Evolutionary conservation across 2,888 invertebrate genomes (phyloP).

Genomic region (Mongoloraphidia duomilia): DNA sequence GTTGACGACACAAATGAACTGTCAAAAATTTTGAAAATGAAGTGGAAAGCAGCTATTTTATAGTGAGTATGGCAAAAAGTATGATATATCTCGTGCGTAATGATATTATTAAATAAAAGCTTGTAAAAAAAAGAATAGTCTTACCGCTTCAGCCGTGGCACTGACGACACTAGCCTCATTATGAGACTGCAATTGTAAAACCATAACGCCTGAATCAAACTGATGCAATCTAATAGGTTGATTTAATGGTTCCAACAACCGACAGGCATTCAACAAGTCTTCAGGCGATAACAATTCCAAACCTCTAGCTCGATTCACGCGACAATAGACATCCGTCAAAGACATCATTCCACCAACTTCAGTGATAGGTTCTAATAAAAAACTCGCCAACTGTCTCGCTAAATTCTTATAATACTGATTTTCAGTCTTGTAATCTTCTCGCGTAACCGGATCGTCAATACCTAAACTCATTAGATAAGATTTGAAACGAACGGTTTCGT

Average conservation of each 20-base stretch:
- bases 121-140: conserved; percentile 1
- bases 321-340: conserved; percentile 89
- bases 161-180: conserved; percentile 56
- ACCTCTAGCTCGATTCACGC: conserved; percentile 92
- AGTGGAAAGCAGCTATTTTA: too few relatives aligned
- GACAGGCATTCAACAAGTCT: conserved; percentile 86
- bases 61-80: too few relatives aligned
- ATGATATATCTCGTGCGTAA: too few relatives aligned
- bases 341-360: conserved; percentile 94
- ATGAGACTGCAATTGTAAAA: conserved; percentile 69
- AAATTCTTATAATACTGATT: conserved; percentile 72
- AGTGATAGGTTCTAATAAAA: conserved; percentile 67
- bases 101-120: too few relatives aligned
- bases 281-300: conserved; percentile 93
- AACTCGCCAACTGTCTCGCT: conserved; percentile 71
- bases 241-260: conserved; percentile 42
- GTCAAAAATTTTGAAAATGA: too few relatives aligned
- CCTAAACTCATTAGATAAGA: conserved; percentile 92
- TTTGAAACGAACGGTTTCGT: conserved; percentile 93
- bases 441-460: conserved; percentile 94
- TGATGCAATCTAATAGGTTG: conserved; percentile 64
- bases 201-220: conserved; percentile 93
- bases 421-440: conserved; percentile 76
- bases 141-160: conserved; percentile 48
- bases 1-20: too few relatives aligned